A percentile compares a stretch with the other conserved stretches of the same genome.
These are phyloP conservation scores for Theristicus caerulescens DNA, from an alignment of 2,113 vertebrate genomes.

Conservation along the genomic window DNA sequence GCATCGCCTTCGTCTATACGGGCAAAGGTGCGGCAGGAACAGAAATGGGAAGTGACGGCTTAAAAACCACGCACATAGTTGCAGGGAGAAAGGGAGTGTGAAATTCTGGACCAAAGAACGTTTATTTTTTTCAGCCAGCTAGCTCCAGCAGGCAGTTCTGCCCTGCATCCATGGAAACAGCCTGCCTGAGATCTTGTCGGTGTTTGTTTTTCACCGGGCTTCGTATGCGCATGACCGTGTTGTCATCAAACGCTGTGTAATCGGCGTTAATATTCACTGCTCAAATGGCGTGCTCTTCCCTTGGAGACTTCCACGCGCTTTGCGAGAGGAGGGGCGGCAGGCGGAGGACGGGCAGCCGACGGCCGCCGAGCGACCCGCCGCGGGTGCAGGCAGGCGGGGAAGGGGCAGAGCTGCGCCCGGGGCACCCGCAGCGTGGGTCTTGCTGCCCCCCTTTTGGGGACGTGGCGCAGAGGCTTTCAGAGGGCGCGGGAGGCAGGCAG, in stretches of 20 bases:
- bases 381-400: background rate
- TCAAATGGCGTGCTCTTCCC: fast-evolving
- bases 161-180: slow-evolving; percentile 27
- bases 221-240: fast-evolving
- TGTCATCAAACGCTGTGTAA: background rate
- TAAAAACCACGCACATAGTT: fast-evolving
- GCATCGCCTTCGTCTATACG: fast-evolving
- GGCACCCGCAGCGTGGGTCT: background rate
- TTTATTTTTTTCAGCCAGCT: background rate
- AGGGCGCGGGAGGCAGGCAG: background rate
- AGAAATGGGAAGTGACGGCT: background rate
- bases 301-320: fast-evolving
- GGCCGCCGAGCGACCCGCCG: background rate
- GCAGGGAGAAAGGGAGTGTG: background rate
- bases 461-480: background rate
- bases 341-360: background rate
- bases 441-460: background rate
- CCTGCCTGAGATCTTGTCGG: background rate
- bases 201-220: background rate
- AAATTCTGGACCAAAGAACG: background rate
- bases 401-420: background rate
- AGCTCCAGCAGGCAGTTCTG: background rate
- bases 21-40: background rate
- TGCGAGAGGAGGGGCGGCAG: background rate
- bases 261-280: background rate